Base-by-base conservation (phyloP, 1,140 invertebrate species). In the Caerostris darwini region DNA sequence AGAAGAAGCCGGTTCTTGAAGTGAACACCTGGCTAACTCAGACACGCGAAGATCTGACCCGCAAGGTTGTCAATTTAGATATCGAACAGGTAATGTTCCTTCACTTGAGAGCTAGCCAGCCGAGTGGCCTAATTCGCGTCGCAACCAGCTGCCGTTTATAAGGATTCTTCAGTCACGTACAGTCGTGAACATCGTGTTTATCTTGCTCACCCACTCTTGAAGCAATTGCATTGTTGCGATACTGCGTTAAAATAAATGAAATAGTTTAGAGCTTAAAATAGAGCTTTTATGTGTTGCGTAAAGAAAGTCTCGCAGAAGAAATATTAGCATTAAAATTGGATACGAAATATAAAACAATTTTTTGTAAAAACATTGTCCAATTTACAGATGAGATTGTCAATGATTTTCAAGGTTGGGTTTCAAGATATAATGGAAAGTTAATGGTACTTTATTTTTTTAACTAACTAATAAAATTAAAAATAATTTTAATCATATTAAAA, bases 21-120 rank as follows among this genome's bases (percentile, higher is more conserved):
- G 8, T 7, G 58, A 87, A 87, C 85, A 87, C 85, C 85, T 87
- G 85, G 57, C 85, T 8, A 19, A 50, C 71, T 85, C 50, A 56
- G 85, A 87, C 83, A 85, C 54, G 57, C 57, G 83, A 56, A 34
- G 58, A 67, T 67, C 59, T 88, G 61, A 67, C 86, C 58, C 61
- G 19, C 19, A 54, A 81, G 77, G 77, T 61, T 67, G 54, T 91
- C 71, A 91, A 64, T 59, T 81, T 57, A 82, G 53, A 61, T 56
- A 91, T 91, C 69, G 71, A 81, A 91, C 90, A 81, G 71, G 90
- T 82, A 91, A 82, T 91, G 71, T 81, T 81, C 90, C 19, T 82
- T 50, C 83, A 50, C 12, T 81, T 50, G 14, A n/a, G 86, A 67
- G 61, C 53, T 53, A n/a, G 90, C 71, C 56, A n/a, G 90, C 71